These are phyloP conservation scores for Nothura maculosa DNA, from an alignment of 2,797 vertebrate species.

Conservation along the genomic window DNA sequence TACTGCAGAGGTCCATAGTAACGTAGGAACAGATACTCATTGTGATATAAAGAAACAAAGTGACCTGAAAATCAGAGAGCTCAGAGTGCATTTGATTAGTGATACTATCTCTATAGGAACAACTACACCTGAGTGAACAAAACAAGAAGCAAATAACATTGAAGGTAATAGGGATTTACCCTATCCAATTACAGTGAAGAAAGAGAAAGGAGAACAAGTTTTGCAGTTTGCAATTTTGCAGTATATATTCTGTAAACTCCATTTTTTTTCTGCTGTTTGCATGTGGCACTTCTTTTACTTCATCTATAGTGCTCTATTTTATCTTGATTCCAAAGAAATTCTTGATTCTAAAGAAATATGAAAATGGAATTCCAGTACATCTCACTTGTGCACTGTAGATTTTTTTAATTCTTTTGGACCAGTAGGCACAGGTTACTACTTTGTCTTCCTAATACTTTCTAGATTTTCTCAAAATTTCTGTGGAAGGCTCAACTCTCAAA, in stretches of 20 bases:
- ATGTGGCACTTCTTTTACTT: not conserved
- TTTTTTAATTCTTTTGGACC: slow-evolving; percentile 21
- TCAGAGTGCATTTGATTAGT: not conserved
- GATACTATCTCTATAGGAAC: not conserved
- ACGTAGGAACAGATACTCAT: not conserved
- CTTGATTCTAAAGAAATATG: not conserved
- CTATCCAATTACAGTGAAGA: not conserved
- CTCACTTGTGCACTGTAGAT: not conserved
- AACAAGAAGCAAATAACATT: not conserved
- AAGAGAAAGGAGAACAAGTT: not conserved
- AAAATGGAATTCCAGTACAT: slow-evolving; percentile 11
- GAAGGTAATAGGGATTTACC: not conserved
- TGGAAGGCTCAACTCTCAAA: not conserved
- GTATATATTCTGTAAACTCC: not conserved
- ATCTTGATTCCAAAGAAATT: not conserved
- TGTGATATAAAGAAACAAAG: not conserved
- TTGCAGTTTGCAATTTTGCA: not conserved
- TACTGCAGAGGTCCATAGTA: not conserved
- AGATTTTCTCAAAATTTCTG: not conserved
- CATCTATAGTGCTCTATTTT: not conserved
- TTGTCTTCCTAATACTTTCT: not conserved
- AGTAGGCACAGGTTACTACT: not conserved
- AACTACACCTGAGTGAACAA: not conserved
- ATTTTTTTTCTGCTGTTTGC: not conserved
- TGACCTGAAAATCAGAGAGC: not conserved